Percentiles rank a stretch among this genome's conserved stretches.
These are phyloP conservation scores for Fukomys damarensis DNA, from an alignment of 2,113 vertebrate genomes.

Conservation along the genomic window DNA sequence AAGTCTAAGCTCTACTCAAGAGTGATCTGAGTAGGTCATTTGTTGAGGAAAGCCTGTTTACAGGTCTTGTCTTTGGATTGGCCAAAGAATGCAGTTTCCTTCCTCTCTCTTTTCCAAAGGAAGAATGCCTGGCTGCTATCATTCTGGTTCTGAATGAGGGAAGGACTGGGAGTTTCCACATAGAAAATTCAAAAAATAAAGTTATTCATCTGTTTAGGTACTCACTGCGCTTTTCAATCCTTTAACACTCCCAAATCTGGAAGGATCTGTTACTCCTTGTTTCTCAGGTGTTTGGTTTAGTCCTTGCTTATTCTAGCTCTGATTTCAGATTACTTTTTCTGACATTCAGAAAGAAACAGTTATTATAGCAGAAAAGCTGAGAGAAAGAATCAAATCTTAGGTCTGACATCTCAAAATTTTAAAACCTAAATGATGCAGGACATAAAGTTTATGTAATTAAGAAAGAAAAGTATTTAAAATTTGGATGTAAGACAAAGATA, in stretches of 20 bases:
- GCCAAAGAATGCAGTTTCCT: not conserved
- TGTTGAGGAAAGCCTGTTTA: not conserved
- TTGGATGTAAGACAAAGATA: slow-evolving; percentile 3
- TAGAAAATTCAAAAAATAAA: not conserved
- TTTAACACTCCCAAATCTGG: not conserved
- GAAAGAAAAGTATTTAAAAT: slow-evolving; percentile 30
- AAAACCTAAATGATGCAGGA: slow-evolving; percentile 3
- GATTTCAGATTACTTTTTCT: slow-evolving; percentile 9
- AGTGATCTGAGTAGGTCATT: not conserved
- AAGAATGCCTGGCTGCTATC: not conserved
- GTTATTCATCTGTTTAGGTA: not conserved
- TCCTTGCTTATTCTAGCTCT: not conserved
- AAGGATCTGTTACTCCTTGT: not conserved
- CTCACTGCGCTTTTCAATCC: not conserved
- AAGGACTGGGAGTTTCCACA: not conserved
- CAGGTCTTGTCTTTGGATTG: not conserved
- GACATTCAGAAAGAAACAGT: not conserved
- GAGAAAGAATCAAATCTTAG: not conserved
- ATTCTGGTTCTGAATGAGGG: not conserved
- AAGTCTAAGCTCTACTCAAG: not conserved
- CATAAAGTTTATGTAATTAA: slow-evolving; percentile 11
- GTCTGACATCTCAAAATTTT: slow-evolving; percentile 22
- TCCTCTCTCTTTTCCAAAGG: not conserved
- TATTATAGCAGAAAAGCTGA: not conserved
- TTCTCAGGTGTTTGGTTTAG: not conserved